Evolutionary conservation across 1,140 invertebrate species (phyloP).

Genomic region (Lutraria rhynchaena): DNA sequence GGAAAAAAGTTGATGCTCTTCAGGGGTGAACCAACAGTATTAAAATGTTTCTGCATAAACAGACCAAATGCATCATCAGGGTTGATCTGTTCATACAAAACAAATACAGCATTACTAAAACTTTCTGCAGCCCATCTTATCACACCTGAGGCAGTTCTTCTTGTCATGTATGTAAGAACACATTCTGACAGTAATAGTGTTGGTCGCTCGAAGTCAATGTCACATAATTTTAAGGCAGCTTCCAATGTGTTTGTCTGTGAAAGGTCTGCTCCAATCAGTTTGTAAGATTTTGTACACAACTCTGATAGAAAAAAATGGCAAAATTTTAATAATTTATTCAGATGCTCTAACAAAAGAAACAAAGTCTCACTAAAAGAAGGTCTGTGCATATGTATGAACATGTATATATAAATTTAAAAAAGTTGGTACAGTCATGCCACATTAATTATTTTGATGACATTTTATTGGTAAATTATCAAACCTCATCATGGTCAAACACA

Average conservation of each 20-base stretch:
- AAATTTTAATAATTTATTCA: no score
- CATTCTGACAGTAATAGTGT: constrained; percentile 83
- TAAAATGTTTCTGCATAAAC: constrained; percentile 83
- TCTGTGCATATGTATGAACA: no score
- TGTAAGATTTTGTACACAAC: constrained; percentile 70
- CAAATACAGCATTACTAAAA: constrained; percentile 82
- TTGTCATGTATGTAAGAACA: constrained; percentile 83
- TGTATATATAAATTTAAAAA: no score
- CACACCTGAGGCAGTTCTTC: constrained; percentile 77
- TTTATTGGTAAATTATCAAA: no score
- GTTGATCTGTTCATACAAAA: constrained; percentile 84
- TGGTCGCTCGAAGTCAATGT: constrained; percentile 77
- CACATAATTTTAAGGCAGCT: constrained; percentile 71
- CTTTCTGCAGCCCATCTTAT: constrained; percentile 81
- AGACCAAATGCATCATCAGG: constrained; percentile 83
- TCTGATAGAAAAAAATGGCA: constrained; percentile 59
- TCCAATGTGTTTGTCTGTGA: constrained; percentile 76
- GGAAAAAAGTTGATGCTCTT: constrained; percentile 81
- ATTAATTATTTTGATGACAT: no score
- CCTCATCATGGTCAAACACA: no score
- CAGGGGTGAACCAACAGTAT: constrained; percentile 82
- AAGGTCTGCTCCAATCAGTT: constrained; percentile 79
- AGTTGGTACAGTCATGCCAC: no score
- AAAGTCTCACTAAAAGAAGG: no score
- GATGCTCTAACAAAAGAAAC: no score